Conservation (phyloP, 2,113 vertebrate species). For the Castor canadensis region DNA sequence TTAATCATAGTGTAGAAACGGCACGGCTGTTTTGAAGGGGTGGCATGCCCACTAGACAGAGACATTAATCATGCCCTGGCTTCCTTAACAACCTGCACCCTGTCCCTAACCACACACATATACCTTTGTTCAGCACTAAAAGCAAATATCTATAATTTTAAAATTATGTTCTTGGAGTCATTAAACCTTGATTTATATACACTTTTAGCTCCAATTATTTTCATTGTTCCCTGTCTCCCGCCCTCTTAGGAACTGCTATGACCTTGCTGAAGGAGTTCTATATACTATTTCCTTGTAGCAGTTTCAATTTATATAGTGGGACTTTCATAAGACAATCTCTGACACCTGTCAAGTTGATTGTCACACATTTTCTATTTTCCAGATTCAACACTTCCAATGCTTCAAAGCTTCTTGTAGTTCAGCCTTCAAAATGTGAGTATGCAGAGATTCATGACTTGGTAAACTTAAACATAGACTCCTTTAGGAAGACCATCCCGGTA, state of each 20-base stretch:
- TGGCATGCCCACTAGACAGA: slow-evolving; percentile 41
- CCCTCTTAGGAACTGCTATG: neutral
- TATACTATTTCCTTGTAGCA: neutral
- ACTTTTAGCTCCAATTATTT: slow-evolving; percentile 23
- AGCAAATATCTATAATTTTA: slow-evolving; percentile 15
- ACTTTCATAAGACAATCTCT: slow-evolving; percentile 45
- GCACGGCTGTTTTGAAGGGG: slow-evolving; percentile 57
- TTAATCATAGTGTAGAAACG: slow-evolving; percentile 68
- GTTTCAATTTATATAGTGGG: neutral
- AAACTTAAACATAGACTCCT: neutral
- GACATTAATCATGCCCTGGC: slow-evolving; percentile 61
- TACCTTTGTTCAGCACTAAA: neutral
- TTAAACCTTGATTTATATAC: slow-evolving; percentile 51
- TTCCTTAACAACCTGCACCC: neutral
- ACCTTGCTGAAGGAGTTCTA: slow-evolving; percentile 43
- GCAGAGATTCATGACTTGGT: neutral
- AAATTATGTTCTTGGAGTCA: slow-evolving; percentile 37
- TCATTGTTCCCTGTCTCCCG: neutral
- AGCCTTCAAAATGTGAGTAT: slow-evolving; percentile 5
- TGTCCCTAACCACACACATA: neutral
- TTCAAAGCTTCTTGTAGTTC: neutral
- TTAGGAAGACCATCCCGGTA: neutral
- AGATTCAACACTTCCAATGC: neutral
- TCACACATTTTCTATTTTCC: slow-evolving; percentile 42
- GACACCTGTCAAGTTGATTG: slow-evolving; percentile 48